These are phyloP conservation scores for Myrmecobius fasciatus DNA, from an alignment of 2,113 vertebrate species.

Conservation along the genomic window DNA sequence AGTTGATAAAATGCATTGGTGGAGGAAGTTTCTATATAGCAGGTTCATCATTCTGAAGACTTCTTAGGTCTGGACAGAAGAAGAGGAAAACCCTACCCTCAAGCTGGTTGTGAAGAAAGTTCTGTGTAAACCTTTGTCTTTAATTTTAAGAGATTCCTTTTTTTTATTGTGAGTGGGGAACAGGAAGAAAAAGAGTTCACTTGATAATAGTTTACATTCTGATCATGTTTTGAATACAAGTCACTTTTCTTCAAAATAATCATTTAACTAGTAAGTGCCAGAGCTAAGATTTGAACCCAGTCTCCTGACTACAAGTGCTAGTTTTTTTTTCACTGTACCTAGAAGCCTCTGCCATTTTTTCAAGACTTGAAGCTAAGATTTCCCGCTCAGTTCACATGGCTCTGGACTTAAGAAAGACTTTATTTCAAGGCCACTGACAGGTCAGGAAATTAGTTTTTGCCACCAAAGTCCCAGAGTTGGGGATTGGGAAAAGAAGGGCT, in stretches of 20 bases:
- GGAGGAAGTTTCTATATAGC: background rate
- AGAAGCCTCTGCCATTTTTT: background rate
- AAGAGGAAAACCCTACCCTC: background rate
- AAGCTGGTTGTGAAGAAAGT: background rate
- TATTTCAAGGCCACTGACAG: slow-evolving; percentile 82
- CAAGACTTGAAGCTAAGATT: background rate
- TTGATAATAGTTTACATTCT: background rate
- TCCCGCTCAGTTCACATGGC: slow-evolving; percentile 1
- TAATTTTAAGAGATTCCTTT: background rate
- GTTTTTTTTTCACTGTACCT: background rate
- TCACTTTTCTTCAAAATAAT: background rate
- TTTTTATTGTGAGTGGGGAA: background rate
- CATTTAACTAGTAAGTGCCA: background rate
- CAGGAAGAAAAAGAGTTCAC: background rate
- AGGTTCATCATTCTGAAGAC: background rate
- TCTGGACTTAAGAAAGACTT: slow-evolving; percentile 81
- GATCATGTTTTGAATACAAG: background rate
- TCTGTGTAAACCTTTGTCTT: background rate
- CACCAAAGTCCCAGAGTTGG: slow-evolving; percentile 78
- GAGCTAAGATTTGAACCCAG: background rate
- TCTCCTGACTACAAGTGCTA: background rate
- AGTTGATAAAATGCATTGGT: background rate
- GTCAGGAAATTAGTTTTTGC: slow-evolving; percentile 84
- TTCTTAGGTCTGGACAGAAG: background rate
- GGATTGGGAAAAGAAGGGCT: slow-evolving; percentile 71